Base-by-base conservation (phyloP, 2,113 vertebrate genomes). In the Thomomys bottae region DNA sequence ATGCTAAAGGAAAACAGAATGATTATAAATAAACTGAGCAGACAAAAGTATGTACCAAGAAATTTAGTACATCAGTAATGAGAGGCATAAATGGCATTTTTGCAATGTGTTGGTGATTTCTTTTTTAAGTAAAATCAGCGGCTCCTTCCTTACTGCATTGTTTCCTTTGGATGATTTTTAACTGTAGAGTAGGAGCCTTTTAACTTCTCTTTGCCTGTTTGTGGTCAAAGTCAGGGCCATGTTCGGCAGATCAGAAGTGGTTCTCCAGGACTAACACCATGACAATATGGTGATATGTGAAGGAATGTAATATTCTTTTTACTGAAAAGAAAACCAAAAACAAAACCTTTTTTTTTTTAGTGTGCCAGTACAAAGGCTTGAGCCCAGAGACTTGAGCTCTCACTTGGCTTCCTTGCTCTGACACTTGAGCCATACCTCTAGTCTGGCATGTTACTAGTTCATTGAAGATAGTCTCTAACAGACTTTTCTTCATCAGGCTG, bases 101-200 rank as follows among this genome's bases (percentile, higher is more conserved):
- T 85, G 21, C 12, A 45, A 42, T 59, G 0, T 66, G 32, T 45
- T 70, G 24, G 24, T 66, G 49, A 63, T 84, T 94, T 92, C 34
- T 61, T n/a, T 84, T 84, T 78, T 26, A 94, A 92, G 18, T 40
- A 49, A 81, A 72, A 75, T 77, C n/a, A 89, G 23, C 5, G 82
- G 11, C 2, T 87, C 8, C 34, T 78, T 94, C 18, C n/a, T 87
- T 77, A 66, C 14, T 57, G 17, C 18, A 6, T 66, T 73, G 71
- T 45, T 91, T 54, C 40, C 21, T 90, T 87, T 66, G 38, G 49
- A 88, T 61, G 26, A 61, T 86, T 85, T 88, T 23, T 24, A 72
- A 71, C 32, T 85, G 84, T 21, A 15, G 34, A 26, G 2, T 12
- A 24, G 17, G 38, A 78, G 32, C 32, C 3, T 38, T 86, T 67